Evolutionary conservation across 2,113 vertebrate genomes (phyloP).

Genomic region (Trachemys scripta): DNA sequence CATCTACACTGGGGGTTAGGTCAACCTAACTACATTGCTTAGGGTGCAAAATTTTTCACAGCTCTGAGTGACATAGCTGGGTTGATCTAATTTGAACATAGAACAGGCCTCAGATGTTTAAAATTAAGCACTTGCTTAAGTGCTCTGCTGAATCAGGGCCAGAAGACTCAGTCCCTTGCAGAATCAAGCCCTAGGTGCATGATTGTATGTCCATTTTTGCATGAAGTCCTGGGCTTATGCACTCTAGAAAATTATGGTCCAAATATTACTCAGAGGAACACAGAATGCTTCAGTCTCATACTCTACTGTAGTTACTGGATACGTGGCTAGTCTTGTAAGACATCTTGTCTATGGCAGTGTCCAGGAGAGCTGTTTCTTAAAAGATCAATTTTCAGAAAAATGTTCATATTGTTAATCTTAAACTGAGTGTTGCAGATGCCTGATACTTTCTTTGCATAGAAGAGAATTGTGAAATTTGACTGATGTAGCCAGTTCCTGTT

Average conservation of each 20-base stretch:
- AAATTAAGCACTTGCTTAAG: not conserved
- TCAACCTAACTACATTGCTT: too few species aligned
- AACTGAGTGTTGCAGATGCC: conserved; percentile 35
- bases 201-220: not conserved
- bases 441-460: conserved; percentile 4
- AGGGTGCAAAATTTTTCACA: too few species aligned
- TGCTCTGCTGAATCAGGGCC: not conserved
- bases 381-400: not conserved
- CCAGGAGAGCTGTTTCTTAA: not conserved
- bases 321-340: not conserved
- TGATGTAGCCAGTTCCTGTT: conserved; percentile 69
- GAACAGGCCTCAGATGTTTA: not conserved
- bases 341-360: not conserved
- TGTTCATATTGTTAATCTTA: not conserved
- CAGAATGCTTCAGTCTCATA: not conserved
- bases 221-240: not conserved
- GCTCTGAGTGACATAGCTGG: too few species aligned
- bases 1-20: too few species aligned
- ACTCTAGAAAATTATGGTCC: not conserved
- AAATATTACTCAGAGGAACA: not conserved
- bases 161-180: not conserved
- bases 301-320: not conserved
- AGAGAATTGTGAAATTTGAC: conserved; percentile 68
- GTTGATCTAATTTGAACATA: too few species aligned
- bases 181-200: not conserved